Conservation (phyloP, 2,113 vertebrate species). For the Abramis brama region DNA sequence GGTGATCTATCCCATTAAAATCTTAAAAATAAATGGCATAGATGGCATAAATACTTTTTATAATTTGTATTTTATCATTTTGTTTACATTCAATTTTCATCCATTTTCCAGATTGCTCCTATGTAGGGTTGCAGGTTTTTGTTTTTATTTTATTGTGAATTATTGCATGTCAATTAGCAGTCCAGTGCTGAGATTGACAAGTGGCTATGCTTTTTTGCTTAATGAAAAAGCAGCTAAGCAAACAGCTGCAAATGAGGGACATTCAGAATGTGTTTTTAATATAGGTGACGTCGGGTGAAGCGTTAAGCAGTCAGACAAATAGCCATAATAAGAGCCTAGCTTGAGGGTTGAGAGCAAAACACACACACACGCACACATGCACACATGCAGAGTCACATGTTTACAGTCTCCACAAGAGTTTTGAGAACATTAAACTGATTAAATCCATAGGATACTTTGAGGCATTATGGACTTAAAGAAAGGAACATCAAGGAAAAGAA, state of each 20-base stretch:
- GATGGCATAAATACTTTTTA: too few species aligned
- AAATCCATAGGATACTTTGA: conserved; percentile 14
- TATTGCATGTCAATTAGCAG: background rate
- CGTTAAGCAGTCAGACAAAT: conserved; percentile 6
- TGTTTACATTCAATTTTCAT: background rate
- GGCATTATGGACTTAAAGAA: background rate
- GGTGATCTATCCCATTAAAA: too few species aligned
- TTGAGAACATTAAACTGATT: background rate
- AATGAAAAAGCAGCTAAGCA: conserved; percentile 23
- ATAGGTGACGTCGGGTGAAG: background rate
- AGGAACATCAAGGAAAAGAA: background rate
- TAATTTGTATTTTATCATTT: background rate
- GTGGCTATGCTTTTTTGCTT: background rate
- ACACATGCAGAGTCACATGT: background rate
- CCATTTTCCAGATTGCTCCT: background rate
- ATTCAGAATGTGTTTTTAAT: conserved; percentile 13
- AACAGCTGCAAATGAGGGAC: background rate
- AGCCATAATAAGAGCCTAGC: conserved; percentile 25
- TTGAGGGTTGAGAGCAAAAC: conserved; percentile 2
- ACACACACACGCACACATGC: background rate
- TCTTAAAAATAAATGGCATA: too few species aligned
- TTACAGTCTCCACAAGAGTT: background rate
- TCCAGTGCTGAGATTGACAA: background rate
- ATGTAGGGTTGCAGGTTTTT: background rate
- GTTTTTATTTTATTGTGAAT: background rate